Evolutionary conservation across 2,113 vertebrate species (phyloP).

Genomic region (Anthoscopus minutus): DNA sequence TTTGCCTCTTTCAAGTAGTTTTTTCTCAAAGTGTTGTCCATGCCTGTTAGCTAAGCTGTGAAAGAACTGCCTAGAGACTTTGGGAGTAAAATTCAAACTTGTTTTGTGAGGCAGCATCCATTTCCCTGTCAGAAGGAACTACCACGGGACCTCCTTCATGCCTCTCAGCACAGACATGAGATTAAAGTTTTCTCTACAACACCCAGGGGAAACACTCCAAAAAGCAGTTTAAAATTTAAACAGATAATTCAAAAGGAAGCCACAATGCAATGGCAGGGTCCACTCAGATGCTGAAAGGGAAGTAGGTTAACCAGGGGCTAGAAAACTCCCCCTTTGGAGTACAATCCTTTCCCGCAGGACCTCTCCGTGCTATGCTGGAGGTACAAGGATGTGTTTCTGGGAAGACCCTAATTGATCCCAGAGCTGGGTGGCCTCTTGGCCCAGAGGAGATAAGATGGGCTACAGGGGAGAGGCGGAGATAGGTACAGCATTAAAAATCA

Average conservation of each 20-base stretch:
- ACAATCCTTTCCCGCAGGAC: not conserved
- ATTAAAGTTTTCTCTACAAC: constrained; percentile 45
- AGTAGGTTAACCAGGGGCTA: not conserved
- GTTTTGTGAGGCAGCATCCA: constrained; percentile 39
- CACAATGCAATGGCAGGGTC: not conserved
- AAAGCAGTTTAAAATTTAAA: constrained; percentile 44
- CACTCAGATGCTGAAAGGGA: not conserved
- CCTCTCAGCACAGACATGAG: not conserved
- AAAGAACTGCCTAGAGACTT: constrained; percentile 21
- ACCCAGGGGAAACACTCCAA: not conserved
- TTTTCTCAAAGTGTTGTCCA: not conserved
- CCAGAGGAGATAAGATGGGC: not conserved
- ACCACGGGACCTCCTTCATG: not conserved
- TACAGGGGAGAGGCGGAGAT: not conserved
- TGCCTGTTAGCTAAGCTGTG: not conserved
- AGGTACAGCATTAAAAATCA: not conserved
- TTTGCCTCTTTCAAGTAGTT: not conserved
- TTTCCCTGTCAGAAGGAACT: constrained; percentile 30
- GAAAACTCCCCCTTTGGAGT: not conserved
- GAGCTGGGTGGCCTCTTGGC: not conserved
- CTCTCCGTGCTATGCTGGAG: not conserved
- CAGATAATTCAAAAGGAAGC: constrained; percentile 25
- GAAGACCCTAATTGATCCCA: not conserved
- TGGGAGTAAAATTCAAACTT: constrained; percentile 27
- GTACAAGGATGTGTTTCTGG: not conserved